Base-by-base conservation (phyloP, 2,113 vertebrate species). In the Brachyhypopomus occidentalis region DNA sequence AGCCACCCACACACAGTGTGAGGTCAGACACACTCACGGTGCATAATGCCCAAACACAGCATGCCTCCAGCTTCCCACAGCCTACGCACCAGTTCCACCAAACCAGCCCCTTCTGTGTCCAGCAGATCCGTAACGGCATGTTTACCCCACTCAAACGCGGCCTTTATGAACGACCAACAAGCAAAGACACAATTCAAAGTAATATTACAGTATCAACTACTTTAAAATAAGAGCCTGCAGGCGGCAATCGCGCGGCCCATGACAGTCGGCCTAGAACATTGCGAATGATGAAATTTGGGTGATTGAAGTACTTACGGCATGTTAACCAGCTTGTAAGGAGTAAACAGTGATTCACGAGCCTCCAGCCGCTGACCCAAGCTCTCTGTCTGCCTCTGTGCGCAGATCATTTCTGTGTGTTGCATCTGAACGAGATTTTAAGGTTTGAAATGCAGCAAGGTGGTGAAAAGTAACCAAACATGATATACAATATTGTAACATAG, bases 41-140 rank as follows among this genome's bases (percentile, higher is more conserved):
- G 45, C 45, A 4, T 80, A 73, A 74, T 52, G 71, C 60, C 30
- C 56, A 80, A 80, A 27, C 71, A 55, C 71, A 36, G 36, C 60
- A 48, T 74, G 60, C 25, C 78, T 64, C 25, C 27, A 73, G 58
- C 60, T 74, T 41, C n/a, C 41, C 27, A 30, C 30, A 19, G 64
- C 64, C 30, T 67, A 67, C 72, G 41, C 36, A 69, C 55, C 27
- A 52, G 17, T 23, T n/a, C 58, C 25, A 63, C 38, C 38, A 71
- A 67, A 67, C 30, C 5, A 52, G 27, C 7, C 30, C 64, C 19
- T 20, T 67, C 64, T 36, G 22, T 5, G 34, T n/a, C 22, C 52
- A 80, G 55, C 60, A 80, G 16, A 64, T 36, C 41, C 71, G 22
- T 63, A 80, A 62, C 48, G 73, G 52, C 58, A 30, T 23, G 20